phyloP scores from a whole-genome alignment of 2,113 vertebrate species.

The Oenanthe melanoleuca region DNA sequence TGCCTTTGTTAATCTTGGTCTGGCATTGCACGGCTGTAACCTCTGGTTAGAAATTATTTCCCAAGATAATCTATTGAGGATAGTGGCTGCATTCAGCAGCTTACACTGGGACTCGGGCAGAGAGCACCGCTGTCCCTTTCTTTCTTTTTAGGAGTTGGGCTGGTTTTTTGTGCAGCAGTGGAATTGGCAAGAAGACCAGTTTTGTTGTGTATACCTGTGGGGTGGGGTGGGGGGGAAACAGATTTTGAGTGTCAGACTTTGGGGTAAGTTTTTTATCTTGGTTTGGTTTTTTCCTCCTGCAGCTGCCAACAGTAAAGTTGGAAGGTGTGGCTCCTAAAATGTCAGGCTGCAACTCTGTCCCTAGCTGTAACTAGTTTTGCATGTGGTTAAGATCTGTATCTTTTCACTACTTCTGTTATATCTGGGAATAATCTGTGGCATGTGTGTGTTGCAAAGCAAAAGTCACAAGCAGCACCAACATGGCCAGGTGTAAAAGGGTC shows the following conservation, averaged over 20 bases:
- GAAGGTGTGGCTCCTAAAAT: background rate
- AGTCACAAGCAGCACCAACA: background rate
- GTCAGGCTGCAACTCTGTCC: background rate
- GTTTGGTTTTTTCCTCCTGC: background rate
- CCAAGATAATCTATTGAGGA: background rate
- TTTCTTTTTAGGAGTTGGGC: background rate
- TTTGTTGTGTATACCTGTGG: background rate
- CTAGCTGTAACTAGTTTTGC: background rate
- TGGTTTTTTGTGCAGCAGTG: background rate
- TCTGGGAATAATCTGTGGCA: background rate
- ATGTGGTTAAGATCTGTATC: background rate
- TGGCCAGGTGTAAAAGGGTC: background rate
- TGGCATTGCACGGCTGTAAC: background rate
- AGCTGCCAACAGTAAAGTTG: background rate
- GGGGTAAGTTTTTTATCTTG: background rate
- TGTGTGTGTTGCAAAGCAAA: background rate
- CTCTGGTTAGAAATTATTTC: background rate
- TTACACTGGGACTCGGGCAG: background rate
- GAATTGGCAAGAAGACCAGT: background rate
- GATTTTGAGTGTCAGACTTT: background rate
- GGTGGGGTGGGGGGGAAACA: rapidly evolving
- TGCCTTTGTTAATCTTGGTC: background rate
- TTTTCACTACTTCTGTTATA: background rate
- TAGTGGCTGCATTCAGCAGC: background rate
- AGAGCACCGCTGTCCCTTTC: background rate